phyloP scores from a whole-genome alignment of 2,113 vertebrate genomes.

The Tonatia bakeri region DNA sequence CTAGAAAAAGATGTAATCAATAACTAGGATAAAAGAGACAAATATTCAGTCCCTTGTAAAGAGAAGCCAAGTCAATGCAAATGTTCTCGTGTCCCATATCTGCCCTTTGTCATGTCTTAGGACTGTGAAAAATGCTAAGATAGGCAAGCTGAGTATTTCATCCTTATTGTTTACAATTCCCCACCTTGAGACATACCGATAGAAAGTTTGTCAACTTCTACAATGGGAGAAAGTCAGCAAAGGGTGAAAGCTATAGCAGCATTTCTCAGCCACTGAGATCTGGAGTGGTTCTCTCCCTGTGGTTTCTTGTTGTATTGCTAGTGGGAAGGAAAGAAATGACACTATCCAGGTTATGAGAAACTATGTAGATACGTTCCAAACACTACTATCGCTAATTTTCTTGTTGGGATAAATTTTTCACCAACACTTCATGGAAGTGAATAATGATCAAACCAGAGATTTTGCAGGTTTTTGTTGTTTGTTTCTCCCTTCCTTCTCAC shows the following conservation, averaged over 20 bases:
- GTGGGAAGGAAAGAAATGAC: not conserved
- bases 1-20: not conserved
- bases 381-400: not conserved
- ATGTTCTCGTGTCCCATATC: not conserved
- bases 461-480: not conserved
- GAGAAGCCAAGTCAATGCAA: not conserved
- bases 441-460: not conserved
- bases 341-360: not conserved
- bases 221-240: not conserved
- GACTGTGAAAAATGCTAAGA: not conserved
- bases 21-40: not conserved
- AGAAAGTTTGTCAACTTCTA: not conserved
- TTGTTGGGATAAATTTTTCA: not conserved
- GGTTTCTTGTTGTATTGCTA: not conserved
- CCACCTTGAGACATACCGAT: not conserved
- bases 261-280: too few species aligned
- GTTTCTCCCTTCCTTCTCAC: not conserved
- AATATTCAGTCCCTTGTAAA: not conserved
- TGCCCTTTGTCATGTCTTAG: not conserved
- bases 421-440: not conserved
- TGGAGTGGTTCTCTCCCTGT: not conserved
- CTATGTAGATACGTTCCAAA: not conserved
- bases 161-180: not conserved
- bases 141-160: not conserved
- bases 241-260: not conserved